These are phyloP conservation scores for Naja naja DNA, from an alignment of 2,113 vertebrate genomes.

Conservation along the genomic window DNA sequence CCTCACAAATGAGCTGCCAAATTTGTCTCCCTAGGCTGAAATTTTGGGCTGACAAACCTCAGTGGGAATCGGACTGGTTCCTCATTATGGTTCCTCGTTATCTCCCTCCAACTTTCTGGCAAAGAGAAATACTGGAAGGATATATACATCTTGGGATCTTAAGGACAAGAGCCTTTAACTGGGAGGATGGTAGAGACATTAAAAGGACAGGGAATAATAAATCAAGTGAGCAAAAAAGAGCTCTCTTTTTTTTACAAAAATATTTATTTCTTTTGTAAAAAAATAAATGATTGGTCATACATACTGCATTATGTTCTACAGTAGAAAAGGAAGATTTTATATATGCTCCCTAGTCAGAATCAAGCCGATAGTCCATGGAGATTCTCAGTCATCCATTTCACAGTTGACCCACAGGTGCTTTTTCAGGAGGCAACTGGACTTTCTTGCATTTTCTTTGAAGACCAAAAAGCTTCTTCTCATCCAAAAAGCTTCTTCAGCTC, in stretches of 20 bases:
- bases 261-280: background rate
- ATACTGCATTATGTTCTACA: background rate
- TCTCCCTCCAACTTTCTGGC: background rate
- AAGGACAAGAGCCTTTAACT: background rate
- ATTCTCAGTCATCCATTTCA: no score
- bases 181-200: background rate
- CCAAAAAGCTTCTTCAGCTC: no score
- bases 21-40: background rate
- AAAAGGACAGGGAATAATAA: background rate
- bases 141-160: background rate
- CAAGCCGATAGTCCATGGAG: background rate
- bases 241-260: no score
- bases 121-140: background rate
- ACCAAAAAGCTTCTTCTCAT: no score
- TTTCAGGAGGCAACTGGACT: no score
- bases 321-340: background rate
- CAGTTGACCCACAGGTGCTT: no score
- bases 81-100: no score
- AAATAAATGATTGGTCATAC: background rate
- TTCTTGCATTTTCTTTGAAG: no score
- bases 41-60: background rate
- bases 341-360: background rate
- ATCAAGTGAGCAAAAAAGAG: background rate
- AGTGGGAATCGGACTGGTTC: background rate
- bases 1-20: background rate